Conservation (phyloP, 37 sponge, comb jelly and placozoan species). For the Corticium candelabrum region DNA sequence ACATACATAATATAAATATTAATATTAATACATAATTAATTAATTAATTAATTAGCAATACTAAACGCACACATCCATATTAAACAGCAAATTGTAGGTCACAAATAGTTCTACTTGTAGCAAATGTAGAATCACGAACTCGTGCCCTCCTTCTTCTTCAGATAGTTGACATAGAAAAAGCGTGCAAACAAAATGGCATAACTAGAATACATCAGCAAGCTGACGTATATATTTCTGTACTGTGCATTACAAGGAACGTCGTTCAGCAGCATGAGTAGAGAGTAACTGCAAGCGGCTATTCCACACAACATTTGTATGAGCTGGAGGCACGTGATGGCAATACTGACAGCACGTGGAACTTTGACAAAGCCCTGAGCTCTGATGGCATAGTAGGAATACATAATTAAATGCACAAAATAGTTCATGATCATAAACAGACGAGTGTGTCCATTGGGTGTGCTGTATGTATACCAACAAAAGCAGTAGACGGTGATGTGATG, state of each 20-base stretch:
- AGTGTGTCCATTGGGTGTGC: conserved; percentile 12
- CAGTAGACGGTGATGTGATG: conserved; percentile 90
- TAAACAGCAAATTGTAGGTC: too few species aligned
- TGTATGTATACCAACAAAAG: conserved; percentile 72
- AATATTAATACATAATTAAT: too few species aligned
- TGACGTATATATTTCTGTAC: neutral
- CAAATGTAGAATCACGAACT: too few species aligned
- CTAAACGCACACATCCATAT: too few species aligned
- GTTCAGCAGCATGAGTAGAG: conserved; percentile 8
- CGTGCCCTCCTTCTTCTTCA: conserved; percentile 17
- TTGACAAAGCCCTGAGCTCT: conserved; percentile 47
- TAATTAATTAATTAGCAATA: too few species aligned
- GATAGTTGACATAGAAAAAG: conserved; percentile 67
- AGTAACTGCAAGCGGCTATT: conserved; percentile 39
- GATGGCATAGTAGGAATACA: conserved; percentile 87
- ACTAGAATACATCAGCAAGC: conserved; percentile 52
- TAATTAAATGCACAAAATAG: conserved; percentile 78
- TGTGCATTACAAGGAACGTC: conserved; percentile 6
- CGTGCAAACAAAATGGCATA: conserved; percentile 70
- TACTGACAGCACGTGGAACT: conserved; percentile 59
- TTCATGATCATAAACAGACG: conserved; percentile 73
- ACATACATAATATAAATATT: too few species aligned
- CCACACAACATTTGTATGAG: conserved; percentile 84
- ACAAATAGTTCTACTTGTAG: too few species aligned
- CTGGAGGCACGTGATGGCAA: conserved; percentile 67